Evolutionary conservation across 1,140 invertebrate genomes (phyloP).

Genomic region (Bombus sylvicola): DNA sequence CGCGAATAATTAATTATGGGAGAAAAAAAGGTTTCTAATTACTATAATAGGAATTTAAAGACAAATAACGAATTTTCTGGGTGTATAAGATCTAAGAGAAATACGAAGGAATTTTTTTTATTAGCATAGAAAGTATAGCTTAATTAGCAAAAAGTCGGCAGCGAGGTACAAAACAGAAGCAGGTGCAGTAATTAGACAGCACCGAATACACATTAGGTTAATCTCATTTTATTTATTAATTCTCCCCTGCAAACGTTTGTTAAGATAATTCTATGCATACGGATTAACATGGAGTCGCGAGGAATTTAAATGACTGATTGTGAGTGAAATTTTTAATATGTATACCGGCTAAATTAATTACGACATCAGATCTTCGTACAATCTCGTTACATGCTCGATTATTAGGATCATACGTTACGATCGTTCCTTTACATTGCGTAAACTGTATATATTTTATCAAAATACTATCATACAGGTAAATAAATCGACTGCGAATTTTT

Average conservation of each 20-base stretch:
- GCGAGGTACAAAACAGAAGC: not conserved
- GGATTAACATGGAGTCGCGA: not conserved
- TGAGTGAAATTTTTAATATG: not conserved
- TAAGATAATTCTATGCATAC: no score
- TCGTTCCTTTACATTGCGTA: no score
- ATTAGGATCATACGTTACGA: no score
- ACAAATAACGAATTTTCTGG: not conserved
- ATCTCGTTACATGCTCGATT: not conserved
- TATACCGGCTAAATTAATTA: not conserved
- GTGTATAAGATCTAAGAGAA: no score
- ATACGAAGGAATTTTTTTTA: not conserved
- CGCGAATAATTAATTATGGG: not conserved
- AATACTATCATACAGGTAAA: no score
- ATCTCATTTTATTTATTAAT: conserved; percentile 9
- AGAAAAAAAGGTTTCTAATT: not conserved
- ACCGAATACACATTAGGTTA: not conserved
- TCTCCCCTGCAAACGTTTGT: not conserved
- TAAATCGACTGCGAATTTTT: no score
- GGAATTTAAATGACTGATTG: not conserved
- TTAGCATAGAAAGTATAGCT: not conserved
- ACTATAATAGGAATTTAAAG: not conserved
- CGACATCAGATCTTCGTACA: not conserved
- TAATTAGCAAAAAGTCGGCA: not conserved
- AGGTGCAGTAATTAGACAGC: conserved; percentile 2
- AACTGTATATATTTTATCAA: no score